These are phyloP conservation scores for Clupea harengus DNA, from an alignment of 2,113 vertebrate species.

Conservation along the genomic window DNA sequence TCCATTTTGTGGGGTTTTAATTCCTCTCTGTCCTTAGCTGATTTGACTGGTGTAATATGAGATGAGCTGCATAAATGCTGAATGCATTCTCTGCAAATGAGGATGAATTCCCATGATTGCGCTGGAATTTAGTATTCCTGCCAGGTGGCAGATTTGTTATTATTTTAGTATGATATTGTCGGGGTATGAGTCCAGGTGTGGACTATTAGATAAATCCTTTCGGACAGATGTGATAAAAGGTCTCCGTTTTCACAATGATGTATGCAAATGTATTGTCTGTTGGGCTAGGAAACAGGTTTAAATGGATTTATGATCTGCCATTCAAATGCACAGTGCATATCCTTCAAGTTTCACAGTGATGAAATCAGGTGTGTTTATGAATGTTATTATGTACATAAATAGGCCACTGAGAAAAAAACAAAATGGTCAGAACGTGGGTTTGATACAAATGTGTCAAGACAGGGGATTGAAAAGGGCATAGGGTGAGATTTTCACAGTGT, in stretches of 20 bases:
- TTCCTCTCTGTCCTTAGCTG: neutral
- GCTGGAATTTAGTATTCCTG: neutral
- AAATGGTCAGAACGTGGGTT: neutral
- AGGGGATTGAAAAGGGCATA: neutral
- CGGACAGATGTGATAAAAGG: neutral
- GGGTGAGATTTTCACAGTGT: neutral
- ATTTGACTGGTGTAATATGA: neutral
- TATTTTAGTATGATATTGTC: neutral
- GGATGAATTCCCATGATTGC: neutral
- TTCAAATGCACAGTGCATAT: neutral
- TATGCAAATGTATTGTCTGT: neutral
- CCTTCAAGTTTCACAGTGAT: neutral
- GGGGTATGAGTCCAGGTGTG: neutral
- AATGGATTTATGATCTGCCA: slow-evolving; percentile 1
- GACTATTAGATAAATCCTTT: neutral
- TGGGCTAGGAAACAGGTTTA: neutral
- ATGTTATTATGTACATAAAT: neutral
- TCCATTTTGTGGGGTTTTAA: neutral
- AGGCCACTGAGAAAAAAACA: neutral
- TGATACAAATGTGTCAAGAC: neutral
- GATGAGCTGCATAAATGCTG: neutral
- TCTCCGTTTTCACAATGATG: neutral
- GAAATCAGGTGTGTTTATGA: neutral
- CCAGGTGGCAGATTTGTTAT: neutral
- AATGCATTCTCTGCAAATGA: neutral